A percentile compares a stretch with the other conserved stretches of the same genome.
These are phyloP conservation scores for Mesoclemmys tuberculata DNA, from an alignment of 2,113 vertebrate species.

Conservation along the genomic window DNA sequence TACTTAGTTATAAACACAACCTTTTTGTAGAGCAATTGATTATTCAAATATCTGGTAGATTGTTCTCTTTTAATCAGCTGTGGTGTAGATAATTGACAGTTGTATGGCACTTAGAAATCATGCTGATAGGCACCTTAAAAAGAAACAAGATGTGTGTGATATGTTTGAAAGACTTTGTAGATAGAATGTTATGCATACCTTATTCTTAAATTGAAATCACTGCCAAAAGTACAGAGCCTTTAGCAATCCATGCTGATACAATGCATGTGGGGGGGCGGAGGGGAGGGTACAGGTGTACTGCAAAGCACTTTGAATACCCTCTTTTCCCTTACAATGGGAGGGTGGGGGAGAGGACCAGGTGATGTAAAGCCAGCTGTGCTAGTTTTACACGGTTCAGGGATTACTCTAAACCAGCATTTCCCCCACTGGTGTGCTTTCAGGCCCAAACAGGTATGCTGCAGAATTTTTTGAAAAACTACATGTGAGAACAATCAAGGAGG, in stretches of 20 bases:
- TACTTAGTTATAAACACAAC: neutral
- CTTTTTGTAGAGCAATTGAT: neutral
- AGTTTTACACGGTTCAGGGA: neutral
- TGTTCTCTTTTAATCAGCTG: neutral
- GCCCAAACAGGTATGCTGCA: too few relatives aligned
- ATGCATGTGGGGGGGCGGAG: neutral
- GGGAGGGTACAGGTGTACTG: too few relatives aligned
- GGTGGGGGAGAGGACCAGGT: neutral
- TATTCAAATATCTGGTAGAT: neutral
- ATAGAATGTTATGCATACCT: neutral
- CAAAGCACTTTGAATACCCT: neutral
- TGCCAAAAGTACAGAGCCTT: neutral
- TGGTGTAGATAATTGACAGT: accelerated
- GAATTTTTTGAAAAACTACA: too few relatives aligned
- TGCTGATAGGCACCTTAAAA: neutral
- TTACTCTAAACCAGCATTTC: neutral
- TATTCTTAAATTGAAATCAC: neutral
- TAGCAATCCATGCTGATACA: neutral
- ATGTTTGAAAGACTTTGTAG: neutral
- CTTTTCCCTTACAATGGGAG: neutral
- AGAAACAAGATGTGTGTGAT: neutral
- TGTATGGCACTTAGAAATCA: neutral
- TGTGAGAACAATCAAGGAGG: too few relatives aligned
- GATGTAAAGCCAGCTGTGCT: neutral
- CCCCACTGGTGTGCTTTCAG: too few relatives aligned